Evolutionary conservation across 2,888 invertebrate species (phyloP), one percentile per base, ranked within the genome.

Genomic region (Calameuta pallipes): DNA sequence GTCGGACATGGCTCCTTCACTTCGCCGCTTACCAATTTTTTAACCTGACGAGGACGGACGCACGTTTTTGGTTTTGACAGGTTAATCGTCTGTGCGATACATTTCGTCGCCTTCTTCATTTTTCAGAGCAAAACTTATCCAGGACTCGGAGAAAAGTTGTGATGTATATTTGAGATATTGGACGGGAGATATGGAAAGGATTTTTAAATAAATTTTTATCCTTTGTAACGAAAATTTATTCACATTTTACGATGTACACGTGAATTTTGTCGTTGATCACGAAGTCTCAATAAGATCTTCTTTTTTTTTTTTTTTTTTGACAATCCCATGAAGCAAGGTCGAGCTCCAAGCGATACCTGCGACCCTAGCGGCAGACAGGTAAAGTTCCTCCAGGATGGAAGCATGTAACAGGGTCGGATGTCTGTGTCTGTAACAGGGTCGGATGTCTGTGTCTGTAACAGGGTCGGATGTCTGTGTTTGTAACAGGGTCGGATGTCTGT

Each of bases 11-110:
- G 79, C 36, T 83, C 82, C 34, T 69, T 70, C 35, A 76, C 68
- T 12, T 87, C 85, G 11, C 83, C 82, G 30, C 78, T 82, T 15
- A 87, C 84, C 30, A 86, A 81, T 81, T 85, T 88, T 79, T 84
- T 86, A 34, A 88, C 77, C 15, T 76, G 81, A 34, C 81, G 80
- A 31, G 88, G 88, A 35, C 82, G 80, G 37, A 82, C 76, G 81
- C 87, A 89, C 13, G 83, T 85, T 78, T 88, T 88, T 34, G 89
- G 87, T 69, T 87, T 86, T 1, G 90, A 88, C 76, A 90, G 84
- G 83, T 89, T 90, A 76, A 90, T 90, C 76, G 89, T 89, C 70
- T 85, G 85, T 3, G 82, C 87, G 79, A 88, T 78, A 76, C 86
- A 87, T 77, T 83, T 86, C 3, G 81, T 77, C 15, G 84, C 82